phyloP scores from a whole-genome alignment of 1,140 invertebrate genomes.

The Gryllus bimaculatus region DNA sequence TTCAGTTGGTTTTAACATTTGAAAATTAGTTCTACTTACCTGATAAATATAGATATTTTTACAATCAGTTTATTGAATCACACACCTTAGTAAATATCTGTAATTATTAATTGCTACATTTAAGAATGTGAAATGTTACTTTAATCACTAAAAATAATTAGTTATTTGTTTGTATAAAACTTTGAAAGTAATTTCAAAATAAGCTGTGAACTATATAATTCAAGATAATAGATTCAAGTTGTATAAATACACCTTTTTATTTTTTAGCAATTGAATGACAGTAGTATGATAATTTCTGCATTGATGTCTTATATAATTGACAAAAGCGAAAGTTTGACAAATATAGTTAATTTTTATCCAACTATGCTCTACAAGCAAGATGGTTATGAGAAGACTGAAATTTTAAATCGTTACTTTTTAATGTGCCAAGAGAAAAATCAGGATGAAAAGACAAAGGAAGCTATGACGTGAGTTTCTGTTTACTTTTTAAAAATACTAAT shows the following conservation, averaged over 20 bases:
- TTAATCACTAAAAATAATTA: no score
- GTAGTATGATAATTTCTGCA: constrained; percentile 86
- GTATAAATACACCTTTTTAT: constrained; percentile 17
- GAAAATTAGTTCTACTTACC: no score
- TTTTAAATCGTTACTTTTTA: constrained; percentile 91
- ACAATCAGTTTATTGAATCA: no score
- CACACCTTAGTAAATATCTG: no score
- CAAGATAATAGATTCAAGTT: no score
- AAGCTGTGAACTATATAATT: no score
- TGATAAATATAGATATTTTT: no score
- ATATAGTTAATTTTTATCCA: constrained; percentile 79
- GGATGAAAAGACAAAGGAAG: constrained; percentile 43
- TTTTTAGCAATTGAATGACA: constrained; percentile 79
- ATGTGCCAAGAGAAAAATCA: constrained; percentile 64
- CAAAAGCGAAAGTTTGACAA: constrained; percentile 46
- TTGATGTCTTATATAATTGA: constrained; percentile 69
- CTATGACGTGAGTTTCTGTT: constrained; percentile 50
- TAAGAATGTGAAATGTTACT: no score
- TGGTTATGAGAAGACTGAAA: constrained; percentile 59
- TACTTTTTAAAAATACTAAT: constrained; percentile 3
- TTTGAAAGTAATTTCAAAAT: no score
- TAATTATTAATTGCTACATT: no score
- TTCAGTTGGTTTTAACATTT: no score
- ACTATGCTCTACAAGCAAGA: constrained; percentile 54
- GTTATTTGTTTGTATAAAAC: no score